These are phyloP conservation scores for Sphaerophoria rueppellii DNA, from an alignment of 2,888 invertebrate genomes.

Conservation along the genomic window DNA sequence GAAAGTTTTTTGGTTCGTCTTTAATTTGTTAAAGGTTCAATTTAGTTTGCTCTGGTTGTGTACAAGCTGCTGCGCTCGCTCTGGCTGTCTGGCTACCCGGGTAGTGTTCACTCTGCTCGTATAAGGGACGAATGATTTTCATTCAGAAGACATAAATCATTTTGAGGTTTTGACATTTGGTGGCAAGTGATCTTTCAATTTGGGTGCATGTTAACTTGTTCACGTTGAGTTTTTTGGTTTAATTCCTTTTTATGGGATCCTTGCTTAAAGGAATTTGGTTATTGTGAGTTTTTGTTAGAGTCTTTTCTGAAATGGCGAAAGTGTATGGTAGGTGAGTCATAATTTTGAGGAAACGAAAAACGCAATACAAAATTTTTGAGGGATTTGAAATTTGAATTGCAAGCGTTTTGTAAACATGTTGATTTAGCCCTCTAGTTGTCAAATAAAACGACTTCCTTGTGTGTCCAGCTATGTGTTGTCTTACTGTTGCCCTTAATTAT, in stretches of 20 bases:
- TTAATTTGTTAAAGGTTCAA: slow-evolving; percentile 34
- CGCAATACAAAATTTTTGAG: background rate
- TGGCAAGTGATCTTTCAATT: slow-evolving; percentile 74
- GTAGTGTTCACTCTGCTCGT: background rate
- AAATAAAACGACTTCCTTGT: slow-evolving; percentile 11
- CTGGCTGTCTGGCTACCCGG: no score
- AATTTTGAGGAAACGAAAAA: background rate
- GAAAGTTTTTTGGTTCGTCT: background rate
- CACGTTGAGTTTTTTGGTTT: slow-evolving; percentile 37
- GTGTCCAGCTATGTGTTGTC: slow-evolving; percentile 26
- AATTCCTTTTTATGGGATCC: background rate
- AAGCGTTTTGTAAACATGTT: no score
- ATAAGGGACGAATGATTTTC: slow-evolving; percentile 39
- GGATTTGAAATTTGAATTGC: no score
- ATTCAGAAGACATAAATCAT: slow-evolving; percentile 66
- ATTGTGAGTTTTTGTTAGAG: background rate
- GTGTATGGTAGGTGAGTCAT: background rate
- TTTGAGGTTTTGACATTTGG: slow-evolving; percentile 72
- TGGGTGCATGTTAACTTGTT: slow-evolving; percentile 50
- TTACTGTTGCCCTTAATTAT: background rate
- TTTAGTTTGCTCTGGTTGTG: slow-evolving; percentile 58
- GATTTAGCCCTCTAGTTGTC: background rate
- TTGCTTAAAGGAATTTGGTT: background rate
- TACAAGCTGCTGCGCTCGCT: background rate
- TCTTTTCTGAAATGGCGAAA: slow-evolving; percentile 17